Conservation (phyloP, 2,797 vertebrate species). For the Sciaenops ocellatus region DNA sequence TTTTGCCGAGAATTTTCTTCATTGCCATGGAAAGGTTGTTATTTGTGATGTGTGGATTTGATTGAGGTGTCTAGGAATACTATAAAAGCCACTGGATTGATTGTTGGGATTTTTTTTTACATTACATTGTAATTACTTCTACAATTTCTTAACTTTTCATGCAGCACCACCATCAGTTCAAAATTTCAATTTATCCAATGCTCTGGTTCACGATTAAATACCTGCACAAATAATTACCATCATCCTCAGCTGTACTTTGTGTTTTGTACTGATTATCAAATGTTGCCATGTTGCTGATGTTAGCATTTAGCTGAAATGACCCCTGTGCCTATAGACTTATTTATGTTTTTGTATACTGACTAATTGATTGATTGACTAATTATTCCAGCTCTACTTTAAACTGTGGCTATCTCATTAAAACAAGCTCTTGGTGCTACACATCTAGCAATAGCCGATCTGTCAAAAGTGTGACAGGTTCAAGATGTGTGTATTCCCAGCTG, state of each 20-base stretch:
- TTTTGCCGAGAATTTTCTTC: not conserved
- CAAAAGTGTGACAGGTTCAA: conserved; percentile 43
- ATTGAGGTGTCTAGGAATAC: not conserved
- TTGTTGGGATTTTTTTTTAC: not conserved
- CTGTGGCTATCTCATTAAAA: not conserved
- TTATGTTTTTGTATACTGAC: not conserved
- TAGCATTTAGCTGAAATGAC: not conserved
- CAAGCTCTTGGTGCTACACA: conserved; percentile 19
- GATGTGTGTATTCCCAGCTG: conserved; percentile 48
- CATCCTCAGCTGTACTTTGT: not conserved
- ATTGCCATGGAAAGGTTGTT: not conserved
- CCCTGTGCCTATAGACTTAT: not conserved
- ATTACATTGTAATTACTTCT: not conserved
- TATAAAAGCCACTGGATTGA: not conserved
- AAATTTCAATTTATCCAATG: not conserved
- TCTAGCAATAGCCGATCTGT: conserved; percentile 22
- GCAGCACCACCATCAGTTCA: not conserved
- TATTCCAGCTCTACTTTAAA: not conserved
- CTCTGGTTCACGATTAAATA: not conserved
- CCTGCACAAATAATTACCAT: not conserved
- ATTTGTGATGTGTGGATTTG: not conserved
- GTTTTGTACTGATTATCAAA: not conserved
- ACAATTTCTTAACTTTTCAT: too few species aligned
- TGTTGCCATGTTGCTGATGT: not conserved
- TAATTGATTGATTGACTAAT: not conserved